Percentiles rank a stretch among this genome's conserved stretches.
Conservation (phyloP, 2,113 vertebrate genomes). For the Forbesichthys papilliferus region DNA sequence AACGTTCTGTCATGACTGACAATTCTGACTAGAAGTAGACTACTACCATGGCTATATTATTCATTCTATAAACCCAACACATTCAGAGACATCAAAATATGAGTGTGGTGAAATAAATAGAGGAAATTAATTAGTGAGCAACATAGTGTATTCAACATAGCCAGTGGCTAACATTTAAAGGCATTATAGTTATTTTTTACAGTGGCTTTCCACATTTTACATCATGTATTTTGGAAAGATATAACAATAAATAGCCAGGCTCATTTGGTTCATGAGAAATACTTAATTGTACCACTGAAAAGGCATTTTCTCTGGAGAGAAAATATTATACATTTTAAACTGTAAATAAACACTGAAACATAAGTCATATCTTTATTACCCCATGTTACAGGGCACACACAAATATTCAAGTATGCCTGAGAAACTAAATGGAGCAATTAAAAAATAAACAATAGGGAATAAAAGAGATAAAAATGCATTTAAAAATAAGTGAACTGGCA, state of each 20-base stretch:
- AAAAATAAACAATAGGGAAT: conserved; percentile 46
- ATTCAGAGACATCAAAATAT: conserved; percentile 2
- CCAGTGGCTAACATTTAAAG: conserved; percentile 61
- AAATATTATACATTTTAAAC: conserved; percentile 62
- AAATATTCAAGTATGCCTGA: conserved; percentile 73
- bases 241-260: conserved; percentile 72
- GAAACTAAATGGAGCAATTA: conserved; percentile 69
- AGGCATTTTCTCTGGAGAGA: conserved; percentile 64
- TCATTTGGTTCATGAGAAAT: conserved; percentile 68
- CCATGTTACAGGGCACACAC: conserved; percentile 71
- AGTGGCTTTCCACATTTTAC: conserved; percentile 48
- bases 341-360: conserved; percentile 73
- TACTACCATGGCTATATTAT: neutral
- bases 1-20: conserved; percentile 1
- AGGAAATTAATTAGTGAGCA: conserved; percentile 49
- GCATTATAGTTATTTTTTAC: conserved; percentile 54
- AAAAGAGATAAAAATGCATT: conserved; percentile 73
- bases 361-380: conserved; percentile 71
- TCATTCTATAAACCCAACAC: neutral
- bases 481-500: conserved; percentile 78
- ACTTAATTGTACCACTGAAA: conserved; percentile 69
- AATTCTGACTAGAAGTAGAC: neutral
- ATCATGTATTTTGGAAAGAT: conserved; percentile 44
- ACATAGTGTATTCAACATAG: conserved; percentile 68
- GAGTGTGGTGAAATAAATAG: conserved; percentile 52